Evolutionary conservation across 2,888 invertebrate genomes (phyloP), one percentile per base, ranked within the genome.

Genomic region (Abrostola triplasia): DNA sequence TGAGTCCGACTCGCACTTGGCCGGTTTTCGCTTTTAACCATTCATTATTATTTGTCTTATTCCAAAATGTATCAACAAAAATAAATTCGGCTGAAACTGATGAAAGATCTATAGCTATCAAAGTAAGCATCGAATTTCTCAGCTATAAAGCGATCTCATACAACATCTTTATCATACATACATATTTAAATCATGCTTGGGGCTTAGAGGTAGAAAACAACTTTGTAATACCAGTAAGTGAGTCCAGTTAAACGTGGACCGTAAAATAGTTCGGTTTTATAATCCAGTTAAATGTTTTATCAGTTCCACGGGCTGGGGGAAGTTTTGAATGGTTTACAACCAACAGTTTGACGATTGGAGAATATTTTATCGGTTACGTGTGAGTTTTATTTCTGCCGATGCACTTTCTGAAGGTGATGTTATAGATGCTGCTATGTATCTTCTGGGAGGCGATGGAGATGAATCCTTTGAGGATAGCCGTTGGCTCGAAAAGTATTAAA

Each of bases 221-320:
- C 77, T 73, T 70, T 70, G 77, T 79, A 71, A 67, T 70, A 64
- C 59, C 48, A 42, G 53, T 58, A 66, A 72, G 73, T 72, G 62
- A 50, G 24, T 40, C 55, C 58, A 79, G 64, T 74, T 76, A 64
- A 67, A 72, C 68, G 64, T 24, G 50, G 38, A 51, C 64, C 80
- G 68, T 83, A 83, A 82, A 83, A 79, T 72, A 63, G 77, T 70
- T 75, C 65, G 53, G 72, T 81, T 83, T 82, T 83, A 83, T 76
- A 75, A 82, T 70, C 74, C 76, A 64, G 76, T 81, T 74, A 76
- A 80, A 77, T 62, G 70, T 79, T 80, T 62, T 64, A 81, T 65
- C 72, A 50, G 72, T 76, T 71, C 63, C 64, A 76, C 48, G 70
- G 59, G 57, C 47, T 10, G n/a, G 65, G 37, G 51, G 36, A 9